Conservation (phyloP, 2,113 vertebrate species). For the Epinephelus lanceolatus region DNA sequence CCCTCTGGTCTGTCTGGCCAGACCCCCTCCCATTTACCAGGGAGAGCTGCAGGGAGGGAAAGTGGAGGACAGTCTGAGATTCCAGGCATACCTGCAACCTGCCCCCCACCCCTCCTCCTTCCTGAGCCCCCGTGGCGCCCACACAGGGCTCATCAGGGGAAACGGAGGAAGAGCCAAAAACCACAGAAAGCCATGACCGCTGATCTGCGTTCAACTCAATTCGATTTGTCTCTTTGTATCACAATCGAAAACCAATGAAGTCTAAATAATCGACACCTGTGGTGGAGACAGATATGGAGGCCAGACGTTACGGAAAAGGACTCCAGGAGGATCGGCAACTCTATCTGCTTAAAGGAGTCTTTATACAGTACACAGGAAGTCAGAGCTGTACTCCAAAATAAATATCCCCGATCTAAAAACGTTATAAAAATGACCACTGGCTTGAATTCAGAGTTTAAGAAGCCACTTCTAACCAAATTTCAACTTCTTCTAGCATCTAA, state of each 20-base stretch:
- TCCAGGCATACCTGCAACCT: conserved; percentile 75
- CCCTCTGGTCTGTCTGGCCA: conserved; percentile 61
- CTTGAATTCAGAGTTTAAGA: background rate
- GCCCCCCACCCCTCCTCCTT: conserved; percentile 55
- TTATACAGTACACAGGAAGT: background rate
- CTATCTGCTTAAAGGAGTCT: background rate
- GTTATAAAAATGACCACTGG: background rate
- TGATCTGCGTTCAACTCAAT: conserved; percentile 12
- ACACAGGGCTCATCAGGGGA: conserved; percentile 72
- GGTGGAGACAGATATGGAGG: background rate
- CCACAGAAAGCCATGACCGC: conserved; percentile 40
- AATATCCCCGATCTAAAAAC: background rate
- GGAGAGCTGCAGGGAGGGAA: conserved; percentile 68
- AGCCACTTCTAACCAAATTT: background rate
- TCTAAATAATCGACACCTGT: background rate
- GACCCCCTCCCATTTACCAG: conserved; percentile 70
- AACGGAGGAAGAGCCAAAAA: conserved; percentile 32
- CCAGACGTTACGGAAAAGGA: background rate
- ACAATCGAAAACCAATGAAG: background rate
- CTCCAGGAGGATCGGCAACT: background rate
- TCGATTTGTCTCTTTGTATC: background rate
- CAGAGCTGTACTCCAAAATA: background rate
- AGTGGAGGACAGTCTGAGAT: conserved; percentile 79
- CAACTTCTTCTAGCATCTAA: background rate
- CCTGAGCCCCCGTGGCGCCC: conserved; percentile 69